Conservation (phyloP, 2,113 vertebrate species). For the Hippocampus mohnikei region DNA sequence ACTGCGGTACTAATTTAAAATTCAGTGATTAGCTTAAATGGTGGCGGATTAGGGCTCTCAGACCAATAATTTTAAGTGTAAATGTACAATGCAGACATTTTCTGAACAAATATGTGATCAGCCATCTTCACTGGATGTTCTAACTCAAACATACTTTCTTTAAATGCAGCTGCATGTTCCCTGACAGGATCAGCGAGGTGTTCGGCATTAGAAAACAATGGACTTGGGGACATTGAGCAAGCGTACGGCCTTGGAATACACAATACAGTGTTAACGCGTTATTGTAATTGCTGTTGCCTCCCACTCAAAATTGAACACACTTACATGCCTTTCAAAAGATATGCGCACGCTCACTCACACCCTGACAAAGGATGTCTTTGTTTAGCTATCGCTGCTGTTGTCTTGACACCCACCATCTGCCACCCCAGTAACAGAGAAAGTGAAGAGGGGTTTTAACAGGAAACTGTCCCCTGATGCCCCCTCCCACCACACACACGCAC, state of each 20-base stretch:
- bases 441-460: slow-evolving; percentile 48
- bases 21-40: slow-evolving; percentile 53
- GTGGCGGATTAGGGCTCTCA: slow-evolving; percentile 40
- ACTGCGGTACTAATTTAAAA: slow-evolving; percentile 53
- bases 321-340: slow-evolving; percentile 48
- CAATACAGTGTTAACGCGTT: slow-evolving; percentile 50
- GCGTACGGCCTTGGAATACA: slow-evolving; percentile 41
- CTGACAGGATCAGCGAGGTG: slow-evolving; percentile 8
- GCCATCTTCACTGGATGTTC: slow-evolving; percentile 17
- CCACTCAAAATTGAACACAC: slow-evolving; percentile 58
- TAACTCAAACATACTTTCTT: slow-evolving; percentile 6
- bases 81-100: slow-evolving; percentile 34
- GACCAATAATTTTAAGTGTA: slow-evolving; percentile 31
- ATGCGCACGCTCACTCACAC: slow-evolving; percentile 32
- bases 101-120: slow-evolving; percentile 21
- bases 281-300: slow-evolving; percentile 59
- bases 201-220: slow-evolving; percentile 31
- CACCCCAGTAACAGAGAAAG: slow-evolving; percentile 60
- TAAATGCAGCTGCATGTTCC: slow-evolving; percentile 9
- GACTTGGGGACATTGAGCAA: slow-evolving; percentile 32
- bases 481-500: slow-evolving; percentile 31
- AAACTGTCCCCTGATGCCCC: slow-evolving; percentile 49
- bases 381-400: slow-evolving; percentile 66
- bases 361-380: slow-evolving; percentile 64
- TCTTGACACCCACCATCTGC: slow-evolving; percentile 73